Evolutionary conservation across 2,113 vertebrate species (phyloP), one percentile per base, ranked within the genome.

Genomic region (Channa maculata): DNA sequence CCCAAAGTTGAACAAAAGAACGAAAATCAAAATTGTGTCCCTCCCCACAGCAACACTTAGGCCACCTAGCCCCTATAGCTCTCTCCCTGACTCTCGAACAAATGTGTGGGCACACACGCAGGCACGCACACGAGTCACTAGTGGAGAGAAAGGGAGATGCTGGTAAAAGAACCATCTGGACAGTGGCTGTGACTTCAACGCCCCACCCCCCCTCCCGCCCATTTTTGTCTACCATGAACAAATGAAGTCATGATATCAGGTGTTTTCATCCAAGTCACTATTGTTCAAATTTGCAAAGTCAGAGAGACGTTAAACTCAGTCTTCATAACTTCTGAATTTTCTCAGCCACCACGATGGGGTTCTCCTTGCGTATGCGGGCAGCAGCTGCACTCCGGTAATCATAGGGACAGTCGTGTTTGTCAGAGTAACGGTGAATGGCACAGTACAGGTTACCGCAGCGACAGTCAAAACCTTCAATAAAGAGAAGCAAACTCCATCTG

Each of bases 281-380:
- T 88, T 88, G 89, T 91, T 94, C 87, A 91, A 81, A 89, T 87
- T 80, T 85, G 84, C 69, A 88, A 82, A 83, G 86, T 92, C 88
- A 83, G 84, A 86, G 65, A 71, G 72, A 69, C 61, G 75, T 65
- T 60, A 63, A 43, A 64, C 58, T 46, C 3, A 83, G 84, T 91
- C 86, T 93, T 97, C 96, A 97, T 95, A 96, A 95, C 91, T 97
- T 97, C 93, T 96, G 96, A 82, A 97, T 96, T 90, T 97, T 97
- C 91, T 97, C 96, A 1, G 96, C 96, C 39, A 97, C 92, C 45
- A 97, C 94, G 2, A 97, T 93, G 88, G 96, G 96, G 86, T 97
- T 97, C 86, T 97, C 96, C 92, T 97, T 97, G 83, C 96, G 95
- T 90, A 97, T 94, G 86, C 95, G 96, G 86, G 95, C 96, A 0